Conservation (phyloP, 2,888 invertebrate genomes). For the Spialia ferax region DNA sequence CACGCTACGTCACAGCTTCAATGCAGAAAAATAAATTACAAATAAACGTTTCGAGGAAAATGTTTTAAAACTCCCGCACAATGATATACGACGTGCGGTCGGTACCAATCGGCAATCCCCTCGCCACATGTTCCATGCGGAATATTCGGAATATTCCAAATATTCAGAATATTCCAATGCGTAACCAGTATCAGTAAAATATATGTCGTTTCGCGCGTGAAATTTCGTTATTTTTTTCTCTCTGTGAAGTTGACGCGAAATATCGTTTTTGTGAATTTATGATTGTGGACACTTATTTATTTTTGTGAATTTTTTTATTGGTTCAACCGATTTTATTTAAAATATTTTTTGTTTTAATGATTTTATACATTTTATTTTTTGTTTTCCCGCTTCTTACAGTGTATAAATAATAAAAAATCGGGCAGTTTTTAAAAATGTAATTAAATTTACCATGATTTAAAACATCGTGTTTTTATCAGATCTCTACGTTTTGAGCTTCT, state of each 20-base stretch:
- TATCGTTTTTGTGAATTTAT: slow-evolving; percentile 1
- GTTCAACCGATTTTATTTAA: background rate
- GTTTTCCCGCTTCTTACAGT: too few species aligned
- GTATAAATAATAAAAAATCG: too few species aligned
- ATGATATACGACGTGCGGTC: slow-evolving; percentile 1
- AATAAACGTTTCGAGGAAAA: background rate
- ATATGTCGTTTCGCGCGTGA: background rate
- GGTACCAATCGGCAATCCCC: slow-evolving; percentile 8
- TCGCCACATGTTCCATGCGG: slow-evolving; percentile 5
- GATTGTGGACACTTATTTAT: background rate
- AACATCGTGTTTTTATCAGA: too few species aligned
- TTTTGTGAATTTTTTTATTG: background rate
- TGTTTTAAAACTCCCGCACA: background rate
- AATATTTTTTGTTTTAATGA: too few species aligned
- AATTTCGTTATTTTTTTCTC: background rate
- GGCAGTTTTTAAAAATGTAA: too few species aligned
- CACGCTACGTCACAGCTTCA: background rate
- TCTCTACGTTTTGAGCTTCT: too few species aligned
- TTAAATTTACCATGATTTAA: too few species aligned
- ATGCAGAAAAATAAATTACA: background rate
- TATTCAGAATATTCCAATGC: background rate
- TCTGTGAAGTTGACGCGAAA: background rate
- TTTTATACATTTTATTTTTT: too few species aligned
- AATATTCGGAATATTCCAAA: background rate
- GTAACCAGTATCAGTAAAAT: slow-evolving; percentile 9